Percentiles rank a stretch among this genome's conserved stretches.
Evolutionary conservation across 2,113 vertebrate genomes (phyloP).

Genomic region (Gnathonemus longibarbis): DNA sequence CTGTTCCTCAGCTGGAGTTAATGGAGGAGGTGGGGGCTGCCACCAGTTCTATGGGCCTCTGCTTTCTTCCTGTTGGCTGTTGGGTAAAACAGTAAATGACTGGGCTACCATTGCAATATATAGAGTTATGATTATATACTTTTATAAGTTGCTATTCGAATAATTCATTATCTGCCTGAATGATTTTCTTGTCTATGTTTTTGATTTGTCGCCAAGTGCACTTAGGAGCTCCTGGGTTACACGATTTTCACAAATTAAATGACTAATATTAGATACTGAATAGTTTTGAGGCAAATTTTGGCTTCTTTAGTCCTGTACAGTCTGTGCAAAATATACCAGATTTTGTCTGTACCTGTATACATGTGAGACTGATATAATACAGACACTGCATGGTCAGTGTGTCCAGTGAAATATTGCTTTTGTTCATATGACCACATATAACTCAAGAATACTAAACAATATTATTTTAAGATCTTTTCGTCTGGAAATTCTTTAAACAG

Average conservation of each 20-base stretch:
- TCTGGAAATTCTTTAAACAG: neutral
- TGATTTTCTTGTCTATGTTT: neutral
- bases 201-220: neutral
- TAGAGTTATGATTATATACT: neutral
- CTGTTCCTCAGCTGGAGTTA: neutral
- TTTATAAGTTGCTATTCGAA: neutral
- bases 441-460: neutral
- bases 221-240: neutral
- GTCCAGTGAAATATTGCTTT: neutral
- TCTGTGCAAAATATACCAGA: neutral
- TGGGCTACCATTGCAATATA: neutral
- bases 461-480: neutral
- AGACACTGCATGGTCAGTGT: neutral
- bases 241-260: neutral
- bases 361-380: neutral
- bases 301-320: neutral
- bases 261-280: neutral
- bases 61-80: neutral
- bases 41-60: neutral
- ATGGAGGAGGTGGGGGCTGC: neutral
- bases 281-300: neutral
- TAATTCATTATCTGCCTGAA: neutral
- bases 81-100: neutral
- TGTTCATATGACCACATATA: neutral
- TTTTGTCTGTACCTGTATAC: neutral